Base-by-base conservation (phyloP, 2,888 invertebrate genomes). In the Noctua pronuba region DNA sequence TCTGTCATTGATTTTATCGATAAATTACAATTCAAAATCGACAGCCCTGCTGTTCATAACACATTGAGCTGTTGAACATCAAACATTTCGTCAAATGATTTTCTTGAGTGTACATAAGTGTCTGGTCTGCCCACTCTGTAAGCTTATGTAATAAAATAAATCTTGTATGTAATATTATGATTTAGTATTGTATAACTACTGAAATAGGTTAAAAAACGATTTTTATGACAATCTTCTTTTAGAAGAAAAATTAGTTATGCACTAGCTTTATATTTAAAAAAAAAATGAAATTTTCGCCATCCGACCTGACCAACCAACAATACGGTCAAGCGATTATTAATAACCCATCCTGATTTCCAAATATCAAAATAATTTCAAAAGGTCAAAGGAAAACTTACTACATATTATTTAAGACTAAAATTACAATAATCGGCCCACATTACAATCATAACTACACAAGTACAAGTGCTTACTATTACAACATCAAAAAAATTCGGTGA, bases 91-190 rank as follows among this genome's bases (percentile, higher is more conserved):
- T 69, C 68, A 66, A 83, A 79, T 70, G 64, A 65, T 66, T 75
- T 44, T 49, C 72, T 65, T 65, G 58, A 80, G 72, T 52, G 38
- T 64, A 81, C 24, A 10, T 31, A 82, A 4, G 35, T 60, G 49
- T 58, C 52, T n/a, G 49, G 41, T 55, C 21, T 28, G 16, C 75
- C 75, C 65, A 74, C 71, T 11, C 18, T 31, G 35, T 68, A 64
- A 31, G 64, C n/a, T 82, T 79, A 82, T 84, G 74, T 68, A 65
- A 82, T 72, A 41, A 68, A 68, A 60, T 72, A 68, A 55, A 21
- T 60, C 28, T 16, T 38, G 67, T 38, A 60, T 55, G 41, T 73
- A 55, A 69, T 65, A 62, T 55, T 66, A 52, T 49, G 31, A 70
- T 80, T 31, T 24, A 58, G 24, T 66, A 77, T 73, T 72, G 64